Percentiles rank a stretch among this genome's conserved stretches.
Evolutionary conservation across 1,140 invertebrate species (phyloP).

Genomic region (Rhysida immarginata): DNA sequence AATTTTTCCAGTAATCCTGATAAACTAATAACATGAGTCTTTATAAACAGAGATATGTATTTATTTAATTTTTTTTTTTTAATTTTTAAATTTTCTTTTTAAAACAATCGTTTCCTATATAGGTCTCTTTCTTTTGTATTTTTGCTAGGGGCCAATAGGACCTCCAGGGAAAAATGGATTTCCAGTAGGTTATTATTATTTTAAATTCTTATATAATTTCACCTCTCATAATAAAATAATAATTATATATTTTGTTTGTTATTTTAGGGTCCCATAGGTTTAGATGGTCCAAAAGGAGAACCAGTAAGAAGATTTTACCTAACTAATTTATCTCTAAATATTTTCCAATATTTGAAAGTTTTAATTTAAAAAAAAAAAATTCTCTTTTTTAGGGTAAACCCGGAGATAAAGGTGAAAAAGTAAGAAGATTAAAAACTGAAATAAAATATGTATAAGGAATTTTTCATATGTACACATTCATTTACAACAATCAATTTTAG

Average conservation of each 20-base stretch:
- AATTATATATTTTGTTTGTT: constrained; percentile 20
- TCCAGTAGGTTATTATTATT: constrained; percentile 33
- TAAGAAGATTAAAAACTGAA: no score
- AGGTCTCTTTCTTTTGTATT: no score
- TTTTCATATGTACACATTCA: no score
- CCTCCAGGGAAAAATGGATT: constrained; percentile 70
- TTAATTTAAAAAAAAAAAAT: background rate
- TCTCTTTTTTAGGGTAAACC: constrained; percentile 49
- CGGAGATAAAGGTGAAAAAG: constrained; percentile 56
- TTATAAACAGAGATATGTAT: no score
- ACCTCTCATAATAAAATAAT: background rate
- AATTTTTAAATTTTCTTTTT: no score
- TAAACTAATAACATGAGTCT: no score
- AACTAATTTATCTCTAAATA: background rate
- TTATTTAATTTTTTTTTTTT: no score
- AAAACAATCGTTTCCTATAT: no score
- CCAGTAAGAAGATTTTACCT: no score
- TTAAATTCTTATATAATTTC: background rate
- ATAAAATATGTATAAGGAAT: no score
- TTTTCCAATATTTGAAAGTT: background rate
- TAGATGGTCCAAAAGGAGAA: constrained; percentile 86
- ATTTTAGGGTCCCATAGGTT: constrained; percentile 77
- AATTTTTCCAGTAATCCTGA: no score
- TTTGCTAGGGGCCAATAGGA: constrained; percentile 58
- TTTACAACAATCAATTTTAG: no score